A percentile compares a stretch with the other conserved stretches of the same genome.
Conservation (phyloP, 64 coral and sea anemone species). For the Actinia equina region DNA sequence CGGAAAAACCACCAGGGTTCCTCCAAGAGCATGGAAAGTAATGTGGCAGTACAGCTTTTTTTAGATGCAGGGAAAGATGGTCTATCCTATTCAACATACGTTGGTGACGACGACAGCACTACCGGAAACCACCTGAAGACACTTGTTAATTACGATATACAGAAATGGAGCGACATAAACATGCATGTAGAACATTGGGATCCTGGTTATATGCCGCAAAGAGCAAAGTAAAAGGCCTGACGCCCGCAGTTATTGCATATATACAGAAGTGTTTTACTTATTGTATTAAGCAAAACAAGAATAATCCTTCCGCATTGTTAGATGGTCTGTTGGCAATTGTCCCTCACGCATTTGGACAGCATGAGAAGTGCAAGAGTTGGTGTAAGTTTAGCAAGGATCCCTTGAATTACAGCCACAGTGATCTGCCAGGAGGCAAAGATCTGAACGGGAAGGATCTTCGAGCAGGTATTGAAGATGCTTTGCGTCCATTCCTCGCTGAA, state of each 20-base stretch:
- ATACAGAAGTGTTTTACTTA: conserved; percentile 21
- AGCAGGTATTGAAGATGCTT: conserved; percentile 2
- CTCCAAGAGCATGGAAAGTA: not conserved
- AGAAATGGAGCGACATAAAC: conserved; percentile 52
- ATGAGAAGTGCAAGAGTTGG: conserved; percentile 39
- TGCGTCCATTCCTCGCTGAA: conserved; percentile 8
- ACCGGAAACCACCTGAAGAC: too few relatives aligned
- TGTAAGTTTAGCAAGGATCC: conserved; percentile 24
- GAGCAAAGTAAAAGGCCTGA: conserved; percentile 23
- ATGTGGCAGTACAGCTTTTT: not conserved
- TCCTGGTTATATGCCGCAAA: conserved; percentile 30
- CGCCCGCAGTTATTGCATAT: conserved; percentile 22
- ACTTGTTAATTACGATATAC: too few relatives aligned
- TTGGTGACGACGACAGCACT: conserved; percentile 38
- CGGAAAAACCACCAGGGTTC: conserved; percentile 24
- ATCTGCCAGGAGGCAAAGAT: conserved; percentile 34
- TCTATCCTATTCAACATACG: not conserved
- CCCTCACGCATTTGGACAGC: conserved; percentile 46
- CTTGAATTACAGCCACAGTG: conserved; percentile 17
- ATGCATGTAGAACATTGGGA: conserved; percentile 8
- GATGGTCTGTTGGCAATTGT: not conserved
- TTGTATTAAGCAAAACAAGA: conserved; percentile 14
- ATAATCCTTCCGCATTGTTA: not conserved
- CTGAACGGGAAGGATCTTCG: not conserved
- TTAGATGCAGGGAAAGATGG: not conserved